Evolutionary conservation across 2,113 vertebrate genomes (phyloP).

Genomic region (Nibea albiflora): DNA sequence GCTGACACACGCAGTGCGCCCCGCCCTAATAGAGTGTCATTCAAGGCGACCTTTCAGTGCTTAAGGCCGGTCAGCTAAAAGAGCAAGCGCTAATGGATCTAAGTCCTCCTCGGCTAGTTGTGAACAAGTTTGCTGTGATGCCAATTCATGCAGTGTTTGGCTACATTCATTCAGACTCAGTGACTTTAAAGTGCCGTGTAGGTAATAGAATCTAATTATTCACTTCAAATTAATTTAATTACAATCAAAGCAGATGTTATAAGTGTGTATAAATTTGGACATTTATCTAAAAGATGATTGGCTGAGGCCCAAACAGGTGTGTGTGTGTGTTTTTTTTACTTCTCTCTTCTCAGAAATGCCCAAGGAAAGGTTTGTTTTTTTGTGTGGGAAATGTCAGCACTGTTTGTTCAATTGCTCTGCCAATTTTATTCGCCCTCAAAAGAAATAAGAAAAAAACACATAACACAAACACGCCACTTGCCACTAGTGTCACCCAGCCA

Average conservation of each 20-base stretch:
- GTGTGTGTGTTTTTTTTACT: not conserved
- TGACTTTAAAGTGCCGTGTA: not conserved
- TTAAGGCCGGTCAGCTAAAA: conserved; percentile 19
- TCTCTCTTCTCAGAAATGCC: conserved; percentile 25
- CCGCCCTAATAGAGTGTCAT: conserved; percentile 49
- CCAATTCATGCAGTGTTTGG: not conserved
- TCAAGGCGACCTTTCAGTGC: conserved; percentile 55
- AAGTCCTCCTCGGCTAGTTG: conserved; percentile 39
- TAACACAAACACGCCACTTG: not conserved
- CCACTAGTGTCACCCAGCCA: not conserved
- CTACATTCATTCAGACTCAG: conserved; percentile 19
- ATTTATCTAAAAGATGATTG: not conserved
- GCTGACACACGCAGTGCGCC: conserved; percentile 36
- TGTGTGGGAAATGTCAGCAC: not conserved
- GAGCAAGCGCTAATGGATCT: conserved; percentile 28
- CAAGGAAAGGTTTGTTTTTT: not conserved
- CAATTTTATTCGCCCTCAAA: not conserved
- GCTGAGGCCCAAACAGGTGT: not conserved
- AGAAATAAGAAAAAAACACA: not conserved
- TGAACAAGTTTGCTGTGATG: conserved; percentile 28
- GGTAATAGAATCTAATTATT: conserved; percentile 20
- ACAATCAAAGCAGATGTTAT: not conserved
- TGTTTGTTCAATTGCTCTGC: not conserved
- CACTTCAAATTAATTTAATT: conserved; percentile 42
- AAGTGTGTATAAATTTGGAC: too few relatives aligned